Conservation (phyloP, 2,888 invertebrate genomes). For the Gryllus longicercus region DNA sequence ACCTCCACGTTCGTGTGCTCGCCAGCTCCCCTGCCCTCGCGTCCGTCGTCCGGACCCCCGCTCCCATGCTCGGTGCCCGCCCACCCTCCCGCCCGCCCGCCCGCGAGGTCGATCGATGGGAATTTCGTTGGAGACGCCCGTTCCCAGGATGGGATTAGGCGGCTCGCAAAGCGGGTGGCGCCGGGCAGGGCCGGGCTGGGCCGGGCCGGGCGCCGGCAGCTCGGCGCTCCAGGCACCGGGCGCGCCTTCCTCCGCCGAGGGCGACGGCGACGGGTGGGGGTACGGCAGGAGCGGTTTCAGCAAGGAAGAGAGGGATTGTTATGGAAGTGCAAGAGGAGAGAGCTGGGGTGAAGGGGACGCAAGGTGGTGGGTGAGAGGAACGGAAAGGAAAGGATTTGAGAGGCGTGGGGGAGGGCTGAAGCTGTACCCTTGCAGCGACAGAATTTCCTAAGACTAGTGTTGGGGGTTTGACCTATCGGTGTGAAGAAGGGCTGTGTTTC, state of each 20-base stretch:
- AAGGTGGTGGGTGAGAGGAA: background rate
- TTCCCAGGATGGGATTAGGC: conserved; percentile 9
- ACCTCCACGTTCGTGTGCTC: too few relatives aligned
- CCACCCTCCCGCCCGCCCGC: background rate
- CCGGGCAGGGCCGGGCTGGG: background rate
- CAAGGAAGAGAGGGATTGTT: background rate
- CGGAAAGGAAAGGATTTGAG: background rate
- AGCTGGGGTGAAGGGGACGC: background rate
- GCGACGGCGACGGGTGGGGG: background rate
- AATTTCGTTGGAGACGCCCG: conserved; percentile 8
- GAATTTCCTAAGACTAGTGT: background rate
- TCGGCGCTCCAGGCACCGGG: too few relatives aligned
- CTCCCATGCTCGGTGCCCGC: too few relatives aligned
- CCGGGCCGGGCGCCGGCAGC: background rate
- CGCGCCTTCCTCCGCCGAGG: too few relatives aligned
- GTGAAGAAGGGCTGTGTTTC: too few relatives aligned
- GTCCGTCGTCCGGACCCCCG: too few relatives aligned
- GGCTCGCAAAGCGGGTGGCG: background rate
- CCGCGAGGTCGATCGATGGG: background rate
- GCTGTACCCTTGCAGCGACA: background rate
- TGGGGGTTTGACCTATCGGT: too few relatives aligned
- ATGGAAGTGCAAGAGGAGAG: background rate
- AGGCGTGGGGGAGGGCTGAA: background rate
- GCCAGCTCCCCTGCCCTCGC: too few relatives aligned
- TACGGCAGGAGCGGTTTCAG: background rate